Conservation (phyloP, 2,888 invertebrate species). For the Eilema sororculum region DNA sequence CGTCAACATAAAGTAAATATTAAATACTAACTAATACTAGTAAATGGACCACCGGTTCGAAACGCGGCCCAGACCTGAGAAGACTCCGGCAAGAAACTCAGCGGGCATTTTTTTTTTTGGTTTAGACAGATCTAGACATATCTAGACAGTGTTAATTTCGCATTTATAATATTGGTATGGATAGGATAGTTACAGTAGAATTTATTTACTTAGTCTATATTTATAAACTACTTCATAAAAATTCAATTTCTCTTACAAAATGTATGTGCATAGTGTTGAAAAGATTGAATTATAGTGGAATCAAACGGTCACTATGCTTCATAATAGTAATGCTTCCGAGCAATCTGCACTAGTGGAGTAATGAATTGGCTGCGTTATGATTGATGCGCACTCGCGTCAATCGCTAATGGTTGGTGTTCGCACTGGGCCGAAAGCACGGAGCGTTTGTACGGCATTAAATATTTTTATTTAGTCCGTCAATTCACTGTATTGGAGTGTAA, state of each 20-base stretch:
- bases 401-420: conserved; percentile 73
- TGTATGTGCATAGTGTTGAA: background rate
- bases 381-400: conserved; percentile 79
- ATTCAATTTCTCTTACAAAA: background rate
- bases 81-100: too few relatives aligned
- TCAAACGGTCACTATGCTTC: conserved; percentile 7
- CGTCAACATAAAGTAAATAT: too few relatives aligned
- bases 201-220: background rate
- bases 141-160: too few relatives aligned
- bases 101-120: too few relatives aligned
- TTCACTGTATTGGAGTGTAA: background rate
- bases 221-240: background rate
- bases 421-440: conserved; percentile 57
- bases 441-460: conserved; percentile 23
- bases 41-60: too few relatives aligned
- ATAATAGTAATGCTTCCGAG: conserved; percentile 41
- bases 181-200: too few relatives aligned
- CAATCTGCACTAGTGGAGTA: conserved; percentile 84
- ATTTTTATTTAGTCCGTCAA: too few relatives aligned
- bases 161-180: too few relatives aligned
- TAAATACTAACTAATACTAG: too few relatives aligned
- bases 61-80: too few relatives aligned
- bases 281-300: conserved; percentile 3
- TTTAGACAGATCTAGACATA: too few relatives aligned
- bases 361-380: conserved; percentile 83